phyloP scores from a whole-genome alignment of 2,113 vertebrate species.

The Pterocles burchelli region DNA sequence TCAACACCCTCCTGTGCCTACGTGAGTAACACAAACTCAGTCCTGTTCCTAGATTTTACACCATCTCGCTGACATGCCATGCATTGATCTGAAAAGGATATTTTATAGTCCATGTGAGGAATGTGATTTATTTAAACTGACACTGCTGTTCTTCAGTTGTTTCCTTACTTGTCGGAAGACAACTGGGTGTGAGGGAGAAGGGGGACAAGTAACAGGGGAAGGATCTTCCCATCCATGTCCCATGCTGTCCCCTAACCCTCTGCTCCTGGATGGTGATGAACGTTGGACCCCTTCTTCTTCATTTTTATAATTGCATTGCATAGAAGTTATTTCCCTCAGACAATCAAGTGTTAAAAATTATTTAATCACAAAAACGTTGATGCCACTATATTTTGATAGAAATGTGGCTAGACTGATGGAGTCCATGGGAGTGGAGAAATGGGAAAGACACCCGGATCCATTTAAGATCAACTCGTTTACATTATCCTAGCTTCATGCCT shows the following conservation, averaged over 20 bases:
- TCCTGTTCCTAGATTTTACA: accelerated
- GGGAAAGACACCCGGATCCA: not conserved
- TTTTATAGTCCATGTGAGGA: accelerated
- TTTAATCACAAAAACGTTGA: not conserved
- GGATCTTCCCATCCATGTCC: not conserved
- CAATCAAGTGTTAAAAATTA: not conserved
- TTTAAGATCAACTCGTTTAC: not conserved
- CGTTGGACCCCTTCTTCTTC: not conserved
- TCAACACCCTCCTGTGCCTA: conserved; percentile 75
- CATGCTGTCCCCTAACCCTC: not conserved
- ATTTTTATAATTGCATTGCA: not conserved
- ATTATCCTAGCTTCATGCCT: not conserved
- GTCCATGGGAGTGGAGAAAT: not conserved
- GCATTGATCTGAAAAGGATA: accelerated
- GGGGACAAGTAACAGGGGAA: not conserved
- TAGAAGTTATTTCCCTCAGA: not conserved
- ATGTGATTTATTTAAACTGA: accelerated
- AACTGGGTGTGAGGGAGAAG: not conserved
- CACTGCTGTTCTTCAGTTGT: accelerated
- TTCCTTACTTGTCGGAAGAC: accelerated
- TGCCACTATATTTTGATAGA: not conserved
- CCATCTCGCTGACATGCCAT: too few species aligned
- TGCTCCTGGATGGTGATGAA: not conserved
- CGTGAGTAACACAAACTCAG: conserved; percentile 76
- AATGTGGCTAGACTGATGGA: not conserved